Conservation (phyloP, 2,797 vertebrate genomes). For the Lagorchestes hirsutus region DNA sequence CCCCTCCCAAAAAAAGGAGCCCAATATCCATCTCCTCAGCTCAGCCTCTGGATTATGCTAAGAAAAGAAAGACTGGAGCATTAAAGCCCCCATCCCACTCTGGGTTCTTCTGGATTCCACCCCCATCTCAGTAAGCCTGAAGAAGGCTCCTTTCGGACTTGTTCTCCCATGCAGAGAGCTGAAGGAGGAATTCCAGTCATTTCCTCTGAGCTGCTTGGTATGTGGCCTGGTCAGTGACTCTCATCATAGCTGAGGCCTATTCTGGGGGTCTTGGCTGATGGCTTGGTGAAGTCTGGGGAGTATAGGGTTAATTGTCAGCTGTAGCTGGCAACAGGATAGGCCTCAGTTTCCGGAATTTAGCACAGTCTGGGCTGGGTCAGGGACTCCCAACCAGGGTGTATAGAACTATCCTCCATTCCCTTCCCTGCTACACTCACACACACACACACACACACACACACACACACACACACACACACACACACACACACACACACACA, state of each 20-base stretch:
- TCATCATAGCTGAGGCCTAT: constrained; percentile 11
- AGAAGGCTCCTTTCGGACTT: background rate
- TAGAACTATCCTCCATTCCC: background rate
- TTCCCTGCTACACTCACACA: background rate
- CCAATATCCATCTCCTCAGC: background rate
- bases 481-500: constrained; percentile 7
- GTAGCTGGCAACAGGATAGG: constrained; percentile 61
- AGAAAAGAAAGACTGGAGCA: background rate
- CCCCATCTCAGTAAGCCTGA: background rate
- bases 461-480: background rate
- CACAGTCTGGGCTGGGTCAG: background rate
- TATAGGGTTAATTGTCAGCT: constrained; percentile 34
- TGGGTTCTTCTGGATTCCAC: background rate
- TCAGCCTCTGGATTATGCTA: background rate
- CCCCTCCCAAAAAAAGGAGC: background rate
- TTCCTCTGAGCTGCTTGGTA: constrained; percentile 73
- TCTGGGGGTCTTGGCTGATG: constrained; percentile 20
- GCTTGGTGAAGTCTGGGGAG: background rate
- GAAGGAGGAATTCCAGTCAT: constrained; percentile 78
- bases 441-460: background rate
- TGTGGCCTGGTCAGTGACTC: constrained; percentile 66
- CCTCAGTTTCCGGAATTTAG: constrained; percentile 1
- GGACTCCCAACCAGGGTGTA: background rate
- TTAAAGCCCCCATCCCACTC: background rate
- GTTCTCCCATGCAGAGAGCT: constrained; percentile 19